Evolutionary conservation across 2,113 vertebrate species (phyloP), one percentile per base, ranked within the genome.

Genomic region (Elephantulus edwardii): DNA sequence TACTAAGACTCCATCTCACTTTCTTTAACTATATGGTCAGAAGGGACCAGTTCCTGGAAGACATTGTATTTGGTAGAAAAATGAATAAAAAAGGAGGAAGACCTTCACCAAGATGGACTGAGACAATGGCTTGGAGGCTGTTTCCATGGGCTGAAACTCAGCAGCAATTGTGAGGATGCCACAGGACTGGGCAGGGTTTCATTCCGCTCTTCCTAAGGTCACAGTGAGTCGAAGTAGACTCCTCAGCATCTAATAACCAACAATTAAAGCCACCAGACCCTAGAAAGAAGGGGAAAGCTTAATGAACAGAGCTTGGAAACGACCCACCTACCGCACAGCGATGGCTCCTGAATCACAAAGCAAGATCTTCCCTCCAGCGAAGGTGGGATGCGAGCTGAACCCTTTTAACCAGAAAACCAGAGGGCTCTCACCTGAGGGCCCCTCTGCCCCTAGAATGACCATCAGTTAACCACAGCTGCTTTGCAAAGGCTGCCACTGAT

Each of bases 311-410:
- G 5, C 46, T 42, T n/a, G 1, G 2, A 6, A 52, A 9, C 14
- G 24, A 44, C 94, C 40, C 33, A 91, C 93, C 95, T 94, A 35
- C 58, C n/a, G n/a, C 74, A n/a, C 77, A 30, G 42, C 0, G 0
- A 42, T 30, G 0, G 16, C 66, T 50, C 48, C 38, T 5, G 24
- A 74, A 28, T 60, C 4, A 12, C 91, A 70, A 52, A 64, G 44
- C 92, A 84, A 38, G 20, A n/a, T 40, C 13, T 22, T 2, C 76
- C 40, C 10, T 6, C 12, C 19, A 3, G 24, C 5, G 30, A 79
- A 81, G 28, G 14, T 12, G 54, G 77, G 46, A 92, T 89, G 84
- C 56, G 26, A 33, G 50, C 17, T 42, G 24, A 26, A 77, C 42
- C 42, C 9, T 16, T 50, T 79, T 6, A 30, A n/a, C 42, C 66